Percentiles rank a stretch among this genome's conserved stretches.
These are phyloP conservation scores for Spialia ferax DNA, from an alignment of 2,888 invertebrate species.

Conservation along the genomic window DNA sequence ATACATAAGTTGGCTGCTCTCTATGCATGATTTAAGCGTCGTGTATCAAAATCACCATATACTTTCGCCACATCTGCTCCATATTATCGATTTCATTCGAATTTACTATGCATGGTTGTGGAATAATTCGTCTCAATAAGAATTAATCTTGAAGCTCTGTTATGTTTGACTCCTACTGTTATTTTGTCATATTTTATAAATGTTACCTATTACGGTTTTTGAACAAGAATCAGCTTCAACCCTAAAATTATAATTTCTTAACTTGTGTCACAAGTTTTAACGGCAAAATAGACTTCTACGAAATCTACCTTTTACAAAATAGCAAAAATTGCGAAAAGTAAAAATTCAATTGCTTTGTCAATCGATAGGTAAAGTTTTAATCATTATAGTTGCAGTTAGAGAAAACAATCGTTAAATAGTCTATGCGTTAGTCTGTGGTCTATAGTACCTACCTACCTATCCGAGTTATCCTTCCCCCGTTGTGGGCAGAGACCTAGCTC, in stretches of 20 bases:
- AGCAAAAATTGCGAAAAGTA: neutral
- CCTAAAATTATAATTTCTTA: too few relatives aligned
- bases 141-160: neutral
- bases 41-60: conserved; percentile 10
- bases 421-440: too few relatives aligned
- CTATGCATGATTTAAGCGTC: conserved; percentile 24
- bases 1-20: conserved; percentile 3
- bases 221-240: too few relatives aligned
- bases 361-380: too few relatives aligned
- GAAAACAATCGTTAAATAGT: neutral
- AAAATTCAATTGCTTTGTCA: neutral
- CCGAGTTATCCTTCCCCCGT: neutral
- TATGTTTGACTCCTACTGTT: neutral
- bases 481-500: too few relatives aligned
- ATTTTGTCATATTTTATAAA: neutral
- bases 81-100: neutral
- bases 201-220: too few relatives aligned
- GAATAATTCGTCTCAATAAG: conserved; percentile 4
- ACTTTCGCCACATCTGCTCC: conserved; percentile 19
- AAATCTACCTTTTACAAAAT: too few relatives aligned
- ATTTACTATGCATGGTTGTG: neutral
- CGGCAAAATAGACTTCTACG: neutral
- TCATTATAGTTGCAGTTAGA: too few relatives aligned
- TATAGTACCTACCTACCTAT: too few relatives aligned
- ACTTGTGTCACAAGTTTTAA: neutral